A percentile compares a stretch with the other conserved stretches of the same genome.
Evolutionary conservation across 2,888 invertebrate genomes (phyloP).

Genomic region (Carterocephalus palaemon): DNA sequence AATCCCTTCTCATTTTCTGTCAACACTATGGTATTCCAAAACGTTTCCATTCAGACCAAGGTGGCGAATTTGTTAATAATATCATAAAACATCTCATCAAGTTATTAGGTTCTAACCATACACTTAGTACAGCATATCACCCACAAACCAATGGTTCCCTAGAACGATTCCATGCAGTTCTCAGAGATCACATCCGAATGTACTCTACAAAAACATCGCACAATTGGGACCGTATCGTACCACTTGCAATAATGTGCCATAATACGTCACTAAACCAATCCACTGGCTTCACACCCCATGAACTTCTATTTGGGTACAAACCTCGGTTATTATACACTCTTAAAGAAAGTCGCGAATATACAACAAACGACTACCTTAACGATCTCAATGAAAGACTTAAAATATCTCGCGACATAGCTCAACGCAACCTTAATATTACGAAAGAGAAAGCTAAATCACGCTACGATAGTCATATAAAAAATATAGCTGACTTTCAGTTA

Average conservation of each 20-base stretch:
- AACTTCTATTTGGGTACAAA: conserved; percentile 41
- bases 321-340: conserved; percentile 37
- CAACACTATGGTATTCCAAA: conserved; percentile 42
- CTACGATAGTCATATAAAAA: conserved; percentile 38
- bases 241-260: conserved; percentile 41
- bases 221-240: conserved; percentile 41
- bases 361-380: conserved; percentile 34
- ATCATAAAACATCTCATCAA: conserved; percentile 40
- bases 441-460: conserved; percentile 41
- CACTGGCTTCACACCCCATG: conserved; percentile 38
- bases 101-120: conserved; percentile 37
- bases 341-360: conserved; percentile 34
- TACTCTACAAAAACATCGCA: conserved; percentile 33
- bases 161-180: conserved; percentile 40
- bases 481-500: conserved; percentile 32
- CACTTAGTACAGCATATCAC: conserved; percentile 40
- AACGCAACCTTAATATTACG: conserved; percentile 32
- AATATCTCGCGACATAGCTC: conserved; percentile 35
- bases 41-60: conserved; percentile 43
- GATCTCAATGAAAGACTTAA: conserved; percentile 38
- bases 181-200: conserved; percentile 42
- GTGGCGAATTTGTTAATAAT: conserved; percentile 40
- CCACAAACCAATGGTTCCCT: conserved; percentile 41
- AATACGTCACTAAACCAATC: conserved; percentile 39
- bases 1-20: conserved; percentile 37